Conservation (phyloP, 2,888 invertebrate species). For the Caenorhabditis parvicauda region DNA sequence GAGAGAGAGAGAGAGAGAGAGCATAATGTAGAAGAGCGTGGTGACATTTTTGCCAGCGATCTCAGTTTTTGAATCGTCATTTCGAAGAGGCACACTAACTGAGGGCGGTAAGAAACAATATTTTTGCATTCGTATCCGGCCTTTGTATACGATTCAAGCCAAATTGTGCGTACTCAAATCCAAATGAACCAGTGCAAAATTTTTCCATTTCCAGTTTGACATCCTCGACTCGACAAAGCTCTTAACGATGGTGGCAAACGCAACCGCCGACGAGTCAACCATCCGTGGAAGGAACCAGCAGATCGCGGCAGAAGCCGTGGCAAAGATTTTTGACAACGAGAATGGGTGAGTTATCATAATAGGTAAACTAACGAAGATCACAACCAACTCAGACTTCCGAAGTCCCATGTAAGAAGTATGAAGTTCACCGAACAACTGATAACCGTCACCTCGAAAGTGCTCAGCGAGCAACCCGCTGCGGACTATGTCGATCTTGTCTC, state of each 20-base stretch:
- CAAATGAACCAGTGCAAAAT: too few relatives aligned
- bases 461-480: slow-evolving; percentile 28
- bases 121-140: background rate
- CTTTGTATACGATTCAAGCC: background rate
- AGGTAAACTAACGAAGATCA: slow-evolving; percentile 6
- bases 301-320: slow-evolving; percentile 35
- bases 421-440: slow-evolving; percentile 30
- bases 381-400: slow-evolving; percentile 2
- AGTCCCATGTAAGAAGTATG: slow-evolving; percentile 31
- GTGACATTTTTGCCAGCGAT: too few relatives aligned
- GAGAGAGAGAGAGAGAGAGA: too few relatives aligned
- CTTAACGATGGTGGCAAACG: slow-evolving; percentile 30
- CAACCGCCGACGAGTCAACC: slow-evolving; percentile 30
- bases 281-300: slow-evolving; percentile 37
- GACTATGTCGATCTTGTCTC: slow-evolving; percentile 36
- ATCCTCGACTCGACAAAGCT: slow-evolving; percentile 32
- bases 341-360: slow-evolving; percentile 4
- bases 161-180: background rate
- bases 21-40: too few relatives aligned
- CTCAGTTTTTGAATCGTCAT: background rate
- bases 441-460: slow-evolving; percentile 26
- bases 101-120: background rate
- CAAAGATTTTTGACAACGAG: slow-evolving; percentile 31
- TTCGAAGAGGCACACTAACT: background rate
- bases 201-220: slow-evolving; percentile 17